Conservation (phyloP, 1,140 invertebrate species). For the Drosophila pruinosa region DNA sequence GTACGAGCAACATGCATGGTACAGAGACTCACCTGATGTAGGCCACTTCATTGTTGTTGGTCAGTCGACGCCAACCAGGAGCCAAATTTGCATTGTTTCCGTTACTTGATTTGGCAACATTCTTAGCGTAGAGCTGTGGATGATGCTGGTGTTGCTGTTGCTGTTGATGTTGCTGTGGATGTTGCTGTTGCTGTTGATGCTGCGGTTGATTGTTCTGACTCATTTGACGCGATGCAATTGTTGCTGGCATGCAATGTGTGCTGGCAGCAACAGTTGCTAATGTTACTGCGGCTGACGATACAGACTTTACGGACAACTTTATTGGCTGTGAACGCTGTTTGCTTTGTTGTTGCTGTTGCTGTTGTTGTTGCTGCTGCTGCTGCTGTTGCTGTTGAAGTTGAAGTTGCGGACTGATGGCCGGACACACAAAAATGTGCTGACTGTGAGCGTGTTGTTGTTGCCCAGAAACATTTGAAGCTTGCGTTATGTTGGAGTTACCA, state of each 20-base stretch:
- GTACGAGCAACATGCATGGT: not conserved
- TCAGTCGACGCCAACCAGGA: conserved; percentile 79
- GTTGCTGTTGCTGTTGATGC: conserved; percentile 37
- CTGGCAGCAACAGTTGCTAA: conserved; percentile 49
- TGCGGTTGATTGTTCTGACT: conserved; percentile 61
- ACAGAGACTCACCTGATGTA: conserved; percentile 80
- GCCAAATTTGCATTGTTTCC: conserved; percentile 77
- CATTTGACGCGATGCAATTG: conserved; percentile 70
- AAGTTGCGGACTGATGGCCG: conserved; percentile 51
- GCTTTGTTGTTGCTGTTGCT: conserved; percentile 50
- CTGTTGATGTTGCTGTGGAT: conserved; percentile 38
- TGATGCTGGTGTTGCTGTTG: conserved; percentile 37
- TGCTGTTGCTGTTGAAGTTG: conserved; percentile 47
- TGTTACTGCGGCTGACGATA: conserved; percentile 32
- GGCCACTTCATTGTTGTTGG: conserved; percentile 79
- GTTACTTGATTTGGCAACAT: conserved; percentile 58
- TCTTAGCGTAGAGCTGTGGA: conserved; percentile 53
- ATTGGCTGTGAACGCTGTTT: conserved; percentile 63
- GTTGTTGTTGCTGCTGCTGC: conserved; percentile 41
- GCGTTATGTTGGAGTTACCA: conserved; percentile 60
- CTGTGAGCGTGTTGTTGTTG: conserved; percentile 48
- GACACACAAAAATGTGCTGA: conserved; percentile 65
- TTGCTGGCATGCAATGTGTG: conserved; percentile 60
- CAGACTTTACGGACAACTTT: conserved; percentile 60
- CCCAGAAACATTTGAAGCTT: conserved; percentile 28